Evolutionary conservation across 2,797 vertebrate genomes (phyloP).

Genomic region (Enteromius mattozi): DNA sequence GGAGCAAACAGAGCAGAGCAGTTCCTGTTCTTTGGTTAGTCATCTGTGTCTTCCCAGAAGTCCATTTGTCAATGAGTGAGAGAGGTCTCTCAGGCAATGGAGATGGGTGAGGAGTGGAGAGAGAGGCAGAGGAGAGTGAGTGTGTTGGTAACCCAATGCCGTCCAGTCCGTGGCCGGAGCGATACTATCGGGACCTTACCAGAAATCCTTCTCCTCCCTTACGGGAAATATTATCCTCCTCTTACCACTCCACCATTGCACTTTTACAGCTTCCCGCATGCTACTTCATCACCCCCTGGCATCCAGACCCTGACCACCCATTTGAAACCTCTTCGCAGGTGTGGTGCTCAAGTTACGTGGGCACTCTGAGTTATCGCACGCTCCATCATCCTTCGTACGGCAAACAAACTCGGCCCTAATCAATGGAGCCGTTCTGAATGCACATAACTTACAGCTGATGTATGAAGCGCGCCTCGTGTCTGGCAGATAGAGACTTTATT

Average conservation of each 20-base stretch:
- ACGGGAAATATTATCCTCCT: conserved; percentile 72
- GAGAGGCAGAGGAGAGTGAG: conserved; percentile 34
- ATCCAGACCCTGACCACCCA: conserved; percentile 40
- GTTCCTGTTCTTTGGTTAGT: conserved; percentile 50
- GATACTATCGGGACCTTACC: conserved; percentile 78
- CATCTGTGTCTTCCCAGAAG: conserved; percentile 54
- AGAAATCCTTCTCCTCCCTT: conserved; percentile 76
- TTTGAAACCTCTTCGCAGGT: conserved; percentile 45
- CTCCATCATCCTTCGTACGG: conserved; percentile 19
- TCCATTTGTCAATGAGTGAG: conserved; percentile 54
- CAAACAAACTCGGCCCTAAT: conserved; percentile 52
- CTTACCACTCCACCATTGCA: conserved; percentile 46
- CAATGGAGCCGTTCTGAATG: conserved; percentile 54
- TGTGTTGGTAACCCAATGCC: conserved; percentile 62
- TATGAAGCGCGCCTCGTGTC: conserved; percentile 47
- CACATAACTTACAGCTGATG: conserved; percentile 57
- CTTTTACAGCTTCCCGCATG: conserved; percentile 49
- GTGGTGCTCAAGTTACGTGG: conserved; percentile 34
- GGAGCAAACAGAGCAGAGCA: neutral
- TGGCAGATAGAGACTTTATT: conserved; percentile 63
- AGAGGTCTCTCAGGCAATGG: conserved; percentile 38
- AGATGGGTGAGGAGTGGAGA: conserved; percentile 49
- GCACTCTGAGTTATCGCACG: conserved; percentile 25
- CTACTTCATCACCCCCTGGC: conserved; percentile 50
- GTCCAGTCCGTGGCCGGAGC: conserved; percentile 65